Conservation (phyloP, 2,113 vertebrate species). For the Turnix velox region DNA sequence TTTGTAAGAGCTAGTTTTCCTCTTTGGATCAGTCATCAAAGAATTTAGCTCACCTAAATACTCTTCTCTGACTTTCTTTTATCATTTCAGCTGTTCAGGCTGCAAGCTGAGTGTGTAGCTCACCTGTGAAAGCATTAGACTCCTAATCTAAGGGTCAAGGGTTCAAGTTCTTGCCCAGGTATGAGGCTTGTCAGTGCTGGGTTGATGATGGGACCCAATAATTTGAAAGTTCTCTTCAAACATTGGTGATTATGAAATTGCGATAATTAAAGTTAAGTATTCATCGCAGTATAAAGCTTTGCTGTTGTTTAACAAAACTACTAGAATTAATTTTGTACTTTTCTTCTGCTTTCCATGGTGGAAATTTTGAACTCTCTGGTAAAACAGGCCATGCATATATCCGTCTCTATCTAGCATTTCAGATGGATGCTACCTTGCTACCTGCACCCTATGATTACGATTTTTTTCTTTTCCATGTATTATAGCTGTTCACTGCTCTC, state of each 20-base stretch:
- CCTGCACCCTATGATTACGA: fast-evolving
- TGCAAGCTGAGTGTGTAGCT: no score
- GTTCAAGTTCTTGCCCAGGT: no score
- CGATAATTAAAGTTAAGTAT: no score
- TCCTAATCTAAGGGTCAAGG: no score
- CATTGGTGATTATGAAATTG: no score
- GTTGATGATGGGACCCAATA: no score
- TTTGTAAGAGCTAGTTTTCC: background rate
- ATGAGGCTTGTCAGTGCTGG: no score
- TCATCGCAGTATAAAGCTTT: background rate
- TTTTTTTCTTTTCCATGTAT: background rate
- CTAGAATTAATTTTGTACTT: background rate
- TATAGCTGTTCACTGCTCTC: background rate
- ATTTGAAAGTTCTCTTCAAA: no score
- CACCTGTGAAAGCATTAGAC: no score
- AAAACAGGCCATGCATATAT: background rate
- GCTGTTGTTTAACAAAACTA: background rate
- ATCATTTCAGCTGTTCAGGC: background rate
- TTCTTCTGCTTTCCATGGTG: background rate
- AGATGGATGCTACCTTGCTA: background rate
- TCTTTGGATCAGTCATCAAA: background rate
- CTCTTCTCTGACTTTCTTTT: background rate
- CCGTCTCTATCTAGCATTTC: background rate
- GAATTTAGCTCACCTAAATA: background rate
- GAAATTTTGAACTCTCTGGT: background rate